phyloP scores from a whole-genome alignment of 1,140 invertebrate genomes.

The Agrypnia vestita region DNA sequence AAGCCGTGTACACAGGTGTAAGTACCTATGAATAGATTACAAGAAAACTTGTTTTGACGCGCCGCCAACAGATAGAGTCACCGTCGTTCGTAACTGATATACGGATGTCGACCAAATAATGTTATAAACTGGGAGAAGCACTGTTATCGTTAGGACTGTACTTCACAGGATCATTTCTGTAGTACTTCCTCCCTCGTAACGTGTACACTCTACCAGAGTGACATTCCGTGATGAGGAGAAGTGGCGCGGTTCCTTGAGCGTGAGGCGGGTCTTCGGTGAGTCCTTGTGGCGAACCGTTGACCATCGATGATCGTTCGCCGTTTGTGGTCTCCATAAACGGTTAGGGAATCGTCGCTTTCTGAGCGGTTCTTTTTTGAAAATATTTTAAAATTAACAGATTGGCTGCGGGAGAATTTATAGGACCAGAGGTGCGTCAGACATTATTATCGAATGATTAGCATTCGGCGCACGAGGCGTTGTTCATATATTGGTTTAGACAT shows the following conservation, averaged over 20 bases:
- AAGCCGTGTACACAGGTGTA: too few species aligned
- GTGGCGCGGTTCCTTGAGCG: slow-evolving; percentile 55
- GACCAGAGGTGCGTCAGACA: too few species aligned
- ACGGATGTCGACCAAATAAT: not conserved
- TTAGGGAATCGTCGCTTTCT: slow-evolving; percentile 51
- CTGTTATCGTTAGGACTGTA: slow-evolving; percentile 52
- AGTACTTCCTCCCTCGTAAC: slow-evolving; percentile 58
- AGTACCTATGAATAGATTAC: too few species aligned
- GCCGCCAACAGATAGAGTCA: not conserved
- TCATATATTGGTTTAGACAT: too few species aligned
- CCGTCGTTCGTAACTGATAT: not conserved
- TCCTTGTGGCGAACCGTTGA: not conserved
- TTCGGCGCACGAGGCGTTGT: too few species aligned
- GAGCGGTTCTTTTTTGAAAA: slow-evolving; percentile 40
- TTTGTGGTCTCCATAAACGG: slow-evolving; percentile 8
- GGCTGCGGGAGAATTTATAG: too few species aligned
- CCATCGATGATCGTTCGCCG: slow-evolving; percentile 53
- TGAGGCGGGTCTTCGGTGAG: slow-evolving; percentile 39
- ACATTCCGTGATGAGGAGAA: slow-evolving; percentile 53
- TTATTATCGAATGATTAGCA: too few species aligned
- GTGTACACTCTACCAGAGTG: slow-evolving; percentile 55
- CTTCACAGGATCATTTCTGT: slow-evolving; percentile 61
- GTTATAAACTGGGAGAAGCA: not conserved
- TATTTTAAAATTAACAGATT: too few species aligned
- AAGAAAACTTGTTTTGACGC: too few species aligned